Base-by-base conservation (phyloP, 2,888 invertebrate species). In the Nezara viridula region DNA sequence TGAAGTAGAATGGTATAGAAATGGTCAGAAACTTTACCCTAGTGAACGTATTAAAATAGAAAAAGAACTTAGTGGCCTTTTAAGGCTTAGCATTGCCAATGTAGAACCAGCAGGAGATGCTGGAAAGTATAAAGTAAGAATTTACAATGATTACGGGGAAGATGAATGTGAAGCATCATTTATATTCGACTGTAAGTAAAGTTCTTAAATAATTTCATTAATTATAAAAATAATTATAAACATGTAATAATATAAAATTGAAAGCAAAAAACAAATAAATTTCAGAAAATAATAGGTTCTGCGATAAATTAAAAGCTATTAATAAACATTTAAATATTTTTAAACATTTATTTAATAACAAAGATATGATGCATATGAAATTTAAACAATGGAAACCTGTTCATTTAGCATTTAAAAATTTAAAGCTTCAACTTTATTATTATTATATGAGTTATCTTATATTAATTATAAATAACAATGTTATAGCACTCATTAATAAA, bases 1-100 rank as follows among this genome's bases (percentile, higher is more conserved):
- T 0, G 96, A 96, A 90, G 97, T 96, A 86, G 97, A 98, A 92
- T 96, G 96, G 96, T 97, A 95, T 94, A 95, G 96, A 92, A 96
- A 97, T 93, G 96, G 96, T 91, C 95, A 96, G 92, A 95, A 95
- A 92, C 92, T 98, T 21, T 96, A 96, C 94, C 96, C 97, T 0
- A 96, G 96, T 86, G 97, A 97, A 91, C 95, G 98, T 40, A 96
- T 97, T 91, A 94, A 95, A 91, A 96, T 98, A 93, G 97, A 98
- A 92, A 95, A 95, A 90, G 98, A 98, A 92, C 95, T 95, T 5
- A 96, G 96, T 49, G 97, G 98, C 12, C 94, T 98, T 37, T 94
- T 98, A 60, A 95, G 98, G 21, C 94, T 99, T 47, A 95, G 95
- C 86, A 96, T 99, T 91, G 94, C 95, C 89, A 96, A 96, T 91